These are phyloP conservation scores for Trichogramma dendrolimi DNA, from an alignment of 2,888 invertebrate species.

Conservation along the genomic window DNA sequence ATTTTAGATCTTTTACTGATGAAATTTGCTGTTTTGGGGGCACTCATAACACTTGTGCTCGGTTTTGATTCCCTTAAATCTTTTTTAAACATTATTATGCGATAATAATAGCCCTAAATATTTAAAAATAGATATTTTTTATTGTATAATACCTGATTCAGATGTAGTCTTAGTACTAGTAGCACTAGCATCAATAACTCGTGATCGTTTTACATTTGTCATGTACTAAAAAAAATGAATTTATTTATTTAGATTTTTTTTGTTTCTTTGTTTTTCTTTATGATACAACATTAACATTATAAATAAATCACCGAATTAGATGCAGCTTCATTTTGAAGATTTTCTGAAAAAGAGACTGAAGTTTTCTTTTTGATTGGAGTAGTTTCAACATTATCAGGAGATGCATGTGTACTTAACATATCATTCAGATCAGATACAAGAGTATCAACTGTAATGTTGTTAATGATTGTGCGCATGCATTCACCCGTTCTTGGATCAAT, in stretches of 20 bases:
- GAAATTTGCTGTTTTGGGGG: slow-evolving; percentile 36
- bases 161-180: slow-evolving; percentile 14
- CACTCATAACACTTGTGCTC: slow-evolving; percentile 33
- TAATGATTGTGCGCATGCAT: slow-evolving; percentile 45
- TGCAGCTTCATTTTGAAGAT: slow-evolving; percentile 24
- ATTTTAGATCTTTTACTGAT: slow-evolving; percentile 45
- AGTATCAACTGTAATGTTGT: slow-evolving; percentile 46
- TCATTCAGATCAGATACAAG: slow-evolving; percentile 47
- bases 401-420: slow-evolving; percentile 47
- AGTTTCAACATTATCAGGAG: slow-evolving; percentile 45
- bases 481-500: slow-evolving; percentile 69
- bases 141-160: slow-evolving; percentile 10
- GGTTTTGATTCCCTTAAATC: slow-evolving; percentile 28
- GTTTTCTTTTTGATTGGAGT: slow-evolving; percentile 17
- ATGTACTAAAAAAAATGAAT: slow-evolving; percentile 17
- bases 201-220: slow-evolving; percentile 20
- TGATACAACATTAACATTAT: not conserved
- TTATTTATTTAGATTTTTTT: not conserved
- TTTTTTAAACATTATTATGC: slow-evolving; percentile 1
- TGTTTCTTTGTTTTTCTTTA: too few relatives aligned
- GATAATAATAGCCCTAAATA: too few relatives aligned
- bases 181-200: slow-evolving; percentile 16
- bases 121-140: not conserved
- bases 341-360: slow-evolving; percentile 28
- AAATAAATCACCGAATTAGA: slow-evolving; percentile 24